phyloP scores from a whole-genome alignment of 2,113 vertebrate species.

The Oxyura jamaicensis region DNA sequence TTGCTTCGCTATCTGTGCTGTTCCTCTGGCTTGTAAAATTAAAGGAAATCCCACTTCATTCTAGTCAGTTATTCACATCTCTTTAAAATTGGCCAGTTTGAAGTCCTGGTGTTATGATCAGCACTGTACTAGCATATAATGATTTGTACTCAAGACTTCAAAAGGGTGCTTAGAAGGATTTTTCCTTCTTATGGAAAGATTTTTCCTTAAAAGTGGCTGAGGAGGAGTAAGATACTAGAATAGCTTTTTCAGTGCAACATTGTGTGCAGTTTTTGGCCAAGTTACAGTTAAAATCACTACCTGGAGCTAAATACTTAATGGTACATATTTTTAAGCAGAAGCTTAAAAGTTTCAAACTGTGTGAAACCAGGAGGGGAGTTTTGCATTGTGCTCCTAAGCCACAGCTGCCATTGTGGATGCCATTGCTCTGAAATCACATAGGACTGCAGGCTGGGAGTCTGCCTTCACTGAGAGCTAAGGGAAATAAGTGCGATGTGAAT shows the following conservation, averaged over 20 bases:
- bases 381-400: not conserved
- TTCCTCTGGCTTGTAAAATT: not conserved
- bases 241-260: not conserved
- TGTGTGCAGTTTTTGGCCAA: not conserved
- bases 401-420: not conserved
- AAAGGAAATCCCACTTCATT: not conserved
- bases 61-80: not conserved
- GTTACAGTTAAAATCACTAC: not conserved
- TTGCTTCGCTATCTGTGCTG: not conserved
- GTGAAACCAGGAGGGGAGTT: not conserved
- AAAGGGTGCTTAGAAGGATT: not conserved
- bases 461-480: not conserved
- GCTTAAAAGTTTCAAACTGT: not conserved
- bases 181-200: too few species aligned
- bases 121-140: not conserved
- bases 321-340: not conserved
- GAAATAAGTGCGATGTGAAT: not conserved
- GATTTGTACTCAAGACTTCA: not conserved
- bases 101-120: not conserved
- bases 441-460: not conserved
- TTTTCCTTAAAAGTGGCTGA: not conserved
- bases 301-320: not conserved
- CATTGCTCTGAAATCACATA: not conserved
- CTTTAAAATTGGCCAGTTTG: not conserved
- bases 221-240: not conserved